Evolutionary conservation across 2,797 vertebrate genomes (phyloP).

Genomic region (Oryzias dopingdopingensis): DNA sequence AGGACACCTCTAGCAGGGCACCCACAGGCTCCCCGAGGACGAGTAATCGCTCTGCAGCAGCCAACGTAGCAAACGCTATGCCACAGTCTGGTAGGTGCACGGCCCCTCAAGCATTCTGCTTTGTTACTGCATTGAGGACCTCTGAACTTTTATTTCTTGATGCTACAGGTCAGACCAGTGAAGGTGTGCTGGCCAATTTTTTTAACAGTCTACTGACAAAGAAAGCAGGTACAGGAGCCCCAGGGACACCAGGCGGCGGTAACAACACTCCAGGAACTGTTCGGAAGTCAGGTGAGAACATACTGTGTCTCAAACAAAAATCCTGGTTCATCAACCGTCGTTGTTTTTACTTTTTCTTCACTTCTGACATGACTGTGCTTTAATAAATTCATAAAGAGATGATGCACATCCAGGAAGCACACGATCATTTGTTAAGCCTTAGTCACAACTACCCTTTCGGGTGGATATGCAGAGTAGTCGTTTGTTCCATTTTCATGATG

Average conservation of each 20-base stretch:
- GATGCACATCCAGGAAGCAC: slow-evolving; percentile 1
- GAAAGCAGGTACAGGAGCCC: slow-evolving; percentile 91
- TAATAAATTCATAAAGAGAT: slow-evolving; percentile 30
- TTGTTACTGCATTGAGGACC: neutral
- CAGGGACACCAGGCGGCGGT: slow-evolving; percentile 81
- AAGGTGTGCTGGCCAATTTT: slow-evolving; percentile 98
- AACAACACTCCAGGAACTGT: slow-evolving; percentile 88
- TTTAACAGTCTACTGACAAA: slow-evolving; percentile 98
- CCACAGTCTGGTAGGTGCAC: slow-evolving; percentile 86
- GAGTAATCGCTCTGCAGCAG: slow-evolving; percentile 91
- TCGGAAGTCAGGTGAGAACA: slow-evolving; percentile 89
- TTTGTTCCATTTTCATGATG: too few species aligned
- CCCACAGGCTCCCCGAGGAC: slow-evolving; percentile 95
- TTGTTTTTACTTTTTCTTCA: slow-evolving; percentile 27
- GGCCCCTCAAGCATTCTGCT: rapidly evolving
- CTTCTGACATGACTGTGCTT: slow-evolving; percentile 49
- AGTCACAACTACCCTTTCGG: too few species aligned
- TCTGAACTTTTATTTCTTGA: slow-evolving; percentile 11
- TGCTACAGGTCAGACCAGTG: slow-evolving; percentile 92
- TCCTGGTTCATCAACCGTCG: slow-evolving; percentile 2
- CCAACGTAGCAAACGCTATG: slow-evolving; percentile 94
- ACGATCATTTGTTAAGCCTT: slow-evolving; percentile 3
- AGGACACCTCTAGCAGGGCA: slow-evolving; percentile 93
- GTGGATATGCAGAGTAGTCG: too few species aligned
- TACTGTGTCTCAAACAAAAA: neutral